A percentile compares a stretch with the other conserved stretches of the same genome.
Evolutionary conservation across 2,797 vertebrate genomes (phyloP).

Genomic region (Pantherophis alleghaniensis): DNA sequence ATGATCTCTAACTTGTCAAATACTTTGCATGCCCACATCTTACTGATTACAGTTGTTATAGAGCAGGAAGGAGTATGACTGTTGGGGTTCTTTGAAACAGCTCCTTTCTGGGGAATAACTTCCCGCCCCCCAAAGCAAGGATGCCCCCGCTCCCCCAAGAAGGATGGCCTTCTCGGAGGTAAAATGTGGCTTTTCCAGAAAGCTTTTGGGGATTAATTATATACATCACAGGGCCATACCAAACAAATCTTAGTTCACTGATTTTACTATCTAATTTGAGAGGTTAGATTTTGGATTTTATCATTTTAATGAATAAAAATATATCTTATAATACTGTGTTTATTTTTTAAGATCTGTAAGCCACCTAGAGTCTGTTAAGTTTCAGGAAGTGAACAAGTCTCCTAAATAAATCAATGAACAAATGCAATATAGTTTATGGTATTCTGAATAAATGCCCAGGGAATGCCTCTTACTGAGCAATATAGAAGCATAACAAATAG

Average conservation of each 20-base stretch:
- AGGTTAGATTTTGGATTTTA: background rate
- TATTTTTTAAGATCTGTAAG: background rate
- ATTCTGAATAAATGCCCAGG: background rate
- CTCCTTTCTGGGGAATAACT: background rate
- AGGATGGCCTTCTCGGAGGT: background rate
- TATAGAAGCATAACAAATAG: background rate
- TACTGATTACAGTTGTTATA: background rate
- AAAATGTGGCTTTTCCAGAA: background rate
- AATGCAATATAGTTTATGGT: background rate
- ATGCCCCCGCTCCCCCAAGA: fast-evolving
- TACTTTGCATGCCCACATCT: background rate
- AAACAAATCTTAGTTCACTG: background rate
- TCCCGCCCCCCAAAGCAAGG: background rate
- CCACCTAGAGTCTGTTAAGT: background rate
- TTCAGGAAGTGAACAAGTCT: background rate
- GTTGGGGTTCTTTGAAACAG: background rate
- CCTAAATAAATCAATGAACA: background rate
- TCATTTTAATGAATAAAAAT: background rate
- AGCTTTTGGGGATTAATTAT: background rate
- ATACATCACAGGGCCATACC: background rate
- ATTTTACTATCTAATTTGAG: background rate
- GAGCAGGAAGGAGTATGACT: background rate
- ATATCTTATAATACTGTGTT: background rate
- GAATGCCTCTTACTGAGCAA: background rate
- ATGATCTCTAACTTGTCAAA: background rate